Conservation (phyloP, 2,888 invertebrate genomes). For the Ptychoptera contaminata region DNA sequence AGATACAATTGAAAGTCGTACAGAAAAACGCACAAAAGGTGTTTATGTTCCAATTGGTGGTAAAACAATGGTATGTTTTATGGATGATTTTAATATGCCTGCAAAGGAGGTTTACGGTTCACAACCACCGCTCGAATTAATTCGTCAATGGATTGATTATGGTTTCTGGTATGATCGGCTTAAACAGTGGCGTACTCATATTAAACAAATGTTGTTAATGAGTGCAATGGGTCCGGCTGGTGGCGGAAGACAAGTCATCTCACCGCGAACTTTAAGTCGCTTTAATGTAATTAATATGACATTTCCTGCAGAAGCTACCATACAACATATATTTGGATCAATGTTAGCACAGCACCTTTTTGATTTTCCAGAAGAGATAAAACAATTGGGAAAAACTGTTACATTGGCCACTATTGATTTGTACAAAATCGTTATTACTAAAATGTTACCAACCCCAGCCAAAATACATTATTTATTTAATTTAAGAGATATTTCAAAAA, state of each 20-base stretch:
- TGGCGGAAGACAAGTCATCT: conserved; percentile 67
- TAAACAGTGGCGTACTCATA: conserved; percentile 61
- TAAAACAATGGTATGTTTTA: conserved; percentile 69
- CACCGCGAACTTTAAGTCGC: conserved; percentile 59
- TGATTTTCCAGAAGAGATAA: conserved; percentile 67
- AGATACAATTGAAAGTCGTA: conserved; percentile 68
- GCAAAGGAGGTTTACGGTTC: conserved; percentile 77
- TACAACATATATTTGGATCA: conserved; percentile 65
- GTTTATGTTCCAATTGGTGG: conserved; percentile 65
- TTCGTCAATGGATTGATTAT: conserved; percentile 76
- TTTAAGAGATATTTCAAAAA: conserved; percentile 72
- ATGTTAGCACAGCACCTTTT: conserved; percentile 66
- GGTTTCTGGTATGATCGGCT: conserved; percentile 77
- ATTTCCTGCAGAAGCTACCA: conserved; percentile 64
- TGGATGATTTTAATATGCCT: conserved; percentile 91
- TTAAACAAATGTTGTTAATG: conserved; percentile 63
- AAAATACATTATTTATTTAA: conserved; percentile 87
- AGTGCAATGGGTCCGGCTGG: conserved; percentile 79
- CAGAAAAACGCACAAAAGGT: conserved; percentile 78
- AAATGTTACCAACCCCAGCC: conserved; percentile 72
- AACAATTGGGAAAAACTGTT: conserved; percentile 46
- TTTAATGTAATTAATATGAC: conserved; percentile 66
- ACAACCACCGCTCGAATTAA: conserved; percentile 73
- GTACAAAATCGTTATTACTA: conserved; percentile 53
- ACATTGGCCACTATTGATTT: conserved; percentile 61